A percentile compares a stretch with the other conserved stretches of the same genome.
Evolutionary conservation across 2,888 invertebrate species (phyloP).

Genomic region (Tipula helvola): DNA sequence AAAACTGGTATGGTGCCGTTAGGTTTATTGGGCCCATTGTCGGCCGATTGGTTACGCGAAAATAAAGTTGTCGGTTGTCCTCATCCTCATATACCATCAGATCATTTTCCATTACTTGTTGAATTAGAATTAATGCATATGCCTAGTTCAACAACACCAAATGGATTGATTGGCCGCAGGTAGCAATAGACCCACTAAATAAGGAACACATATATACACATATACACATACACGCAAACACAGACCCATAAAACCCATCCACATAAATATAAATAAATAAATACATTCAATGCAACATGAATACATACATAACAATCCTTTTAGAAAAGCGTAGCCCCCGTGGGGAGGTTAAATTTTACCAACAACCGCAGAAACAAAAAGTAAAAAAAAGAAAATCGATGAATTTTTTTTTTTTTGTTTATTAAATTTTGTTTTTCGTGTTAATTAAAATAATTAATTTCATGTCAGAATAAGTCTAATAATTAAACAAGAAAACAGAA

Average conservation of each 20-base stretch:
- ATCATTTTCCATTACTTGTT: conserved; percentile 85
- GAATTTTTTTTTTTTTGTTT: not conserved
- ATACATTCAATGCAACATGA: not conserved
- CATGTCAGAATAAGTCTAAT: not conserved
- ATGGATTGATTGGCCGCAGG: conserved; percentile 75
- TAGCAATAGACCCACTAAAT: conserved; percentile 43
- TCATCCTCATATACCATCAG: conserved; percentile 94
- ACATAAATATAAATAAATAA: not conserved
- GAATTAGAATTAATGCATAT: conserved; percentile 82
- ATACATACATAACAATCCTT: not conserved
- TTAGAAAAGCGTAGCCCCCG: not conserved
- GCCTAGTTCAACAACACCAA: conserved; percentile 53
- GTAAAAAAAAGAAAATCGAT: not conserved
- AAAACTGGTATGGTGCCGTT: conserved; percentile 90
- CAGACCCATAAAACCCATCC: not conserved
- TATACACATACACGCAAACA: not conserved
- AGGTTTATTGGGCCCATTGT: conserved; percentile 88
- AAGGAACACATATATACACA: not conserved
- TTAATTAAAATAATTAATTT: not conserved
- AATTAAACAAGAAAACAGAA: not conserved
- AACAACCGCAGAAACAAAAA: not conserved
- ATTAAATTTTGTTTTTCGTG: not conserved
- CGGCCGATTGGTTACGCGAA: conserved; percentile 84
- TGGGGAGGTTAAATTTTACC: not conserved
- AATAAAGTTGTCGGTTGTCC: conserved; percentile 98